A percentile compares a stretch with the other conserved stretches of the same genome.
These are phyloP conservation scores for Schizothorax lantsangensis DNA, from an alignment of 2,797 vertebrate species.

Conservation along the genomic window DNA sequence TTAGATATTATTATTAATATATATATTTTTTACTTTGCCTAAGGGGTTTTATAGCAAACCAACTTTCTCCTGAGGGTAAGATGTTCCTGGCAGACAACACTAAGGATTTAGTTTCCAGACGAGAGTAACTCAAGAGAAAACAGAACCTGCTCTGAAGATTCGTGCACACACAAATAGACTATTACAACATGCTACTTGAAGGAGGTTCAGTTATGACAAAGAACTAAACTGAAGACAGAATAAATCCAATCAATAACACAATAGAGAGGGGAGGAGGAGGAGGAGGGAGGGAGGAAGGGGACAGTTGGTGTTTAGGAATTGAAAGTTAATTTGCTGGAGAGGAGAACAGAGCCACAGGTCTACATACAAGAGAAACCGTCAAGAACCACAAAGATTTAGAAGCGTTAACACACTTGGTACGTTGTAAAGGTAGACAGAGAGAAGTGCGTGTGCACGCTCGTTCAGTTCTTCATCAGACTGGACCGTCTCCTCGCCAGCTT, in stretches of 20 bases:
- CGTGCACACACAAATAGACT: constrained; percentile 86
- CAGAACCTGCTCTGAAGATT: constrained; percentile 78
- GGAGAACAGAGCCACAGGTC: constrained; percentile 90
- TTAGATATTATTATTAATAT: constrained; percentile 16
- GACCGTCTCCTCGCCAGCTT: constrained; percentile 93
- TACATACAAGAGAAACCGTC: constrained; percentile 91
- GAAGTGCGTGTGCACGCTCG: constrained; percentile 57
- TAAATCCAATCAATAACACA: constrained; percentile 72
- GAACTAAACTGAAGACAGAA: constrained; percentile 76
- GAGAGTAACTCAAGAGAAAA: constrained; percentile 76
- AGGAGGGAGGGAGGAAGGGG: background rate
- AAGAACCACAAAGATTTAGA: constrained; percentile 93
- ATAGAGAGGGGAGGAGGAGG: constrained; percentile 61
- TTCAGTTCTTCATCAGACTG: constrained; percentile 88
- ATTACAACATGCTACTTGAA: constrained; percentile 95
- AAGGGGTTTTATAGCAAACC: constrained; percentile 65
- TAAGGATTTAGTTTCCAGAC: constrained; percentile 80
- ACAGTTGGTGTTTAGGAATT: constrained; percentile 74
- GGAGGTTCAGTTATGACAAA: constrained; percentile 80
- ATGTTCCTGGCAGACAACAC: constrained; percentile 80
- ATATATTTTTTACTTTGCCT: constrained; percentile 33
- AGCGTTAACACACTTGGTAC: constrained; percentile 89
- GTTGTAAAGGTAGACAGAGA: constrained; percentile 78
- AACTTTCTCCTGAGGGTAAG: constrained; percentile 78
- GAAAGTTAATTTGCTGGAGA: constrained; percentile 81